Conservation (phyloP, 2,888 invertebrate species). For the Hirtodrosophila trivittata region DNA sequence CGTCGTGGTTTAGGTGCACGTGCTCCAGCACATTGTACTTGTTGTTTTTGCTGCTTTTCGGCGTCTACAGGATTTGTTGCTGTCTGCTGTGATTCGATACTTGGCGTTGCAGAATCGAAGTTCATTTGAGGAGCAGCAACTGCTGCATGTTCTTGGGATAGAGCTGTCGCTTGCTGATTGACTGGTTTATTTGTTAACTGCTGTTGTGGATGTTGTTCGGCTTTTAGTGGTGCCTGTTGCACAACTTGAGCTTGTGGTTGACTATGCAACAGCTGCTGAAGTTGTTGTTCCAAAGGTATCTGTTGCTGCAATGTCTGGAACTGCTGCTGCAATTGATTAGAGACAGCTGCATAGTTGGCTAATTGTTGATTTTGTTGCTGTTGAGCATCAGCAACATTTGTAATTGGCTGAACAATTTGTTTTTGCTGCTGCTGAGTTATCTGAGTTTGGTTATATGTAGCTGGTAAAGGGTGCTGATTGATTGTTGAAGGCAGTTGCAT, state of each 20-base stretch:
- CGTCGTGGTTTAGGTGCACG: conserved; percentile 74
- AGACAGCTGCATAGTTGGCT: conserved; percentile 45
- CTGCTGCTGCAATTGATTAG: conserved; percentile 45
- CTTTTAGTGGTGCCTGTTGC: conserved; percentile 40
- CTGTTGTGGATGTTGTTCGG: conserved; percentile 24
- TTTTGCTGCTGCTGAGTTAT: conserved; percentile 41
- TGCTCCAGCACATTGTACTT: conserved; percentile 42
- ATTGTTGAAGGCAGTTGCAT: conserved; percentile 61
- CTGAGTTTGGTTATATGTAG: conserved; percentile 45
- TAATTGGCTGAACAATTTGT: conserved; percentile 43
- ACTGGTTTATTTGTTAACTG: conserved; percentile 28
- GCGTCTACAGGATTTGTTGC: conserved; percentile 33
- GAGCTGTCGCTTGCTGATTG: conserved; percentile 19
- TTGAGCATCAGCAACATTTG: conserved; percentile 46
- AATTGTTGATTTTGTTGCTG: conserved; percentile 53
- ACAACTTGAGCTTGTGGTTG: conserved; percentile 51
- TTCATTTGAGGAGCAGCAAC: conserved; percentile 22
- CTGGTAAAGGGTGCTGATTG: conserved; percentile 55
- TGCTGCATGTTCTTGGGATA: conserved; percentile 24
- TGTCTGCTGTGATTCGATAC: conserved; percentile 28
- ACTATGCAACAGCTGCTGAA: conserved; percentile 60
- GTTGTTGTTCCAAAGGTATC: conserved; percentile 64
- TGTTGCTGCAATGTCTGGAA: conserved; percentile 43
- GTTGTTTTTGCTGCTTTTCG: conserved; percentile 61
- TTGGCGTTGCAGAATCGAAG: conserved; percentile 31